Conservation (phyloP, 2,888 invertebrate species). For the Lasiommata megera region DNA sequence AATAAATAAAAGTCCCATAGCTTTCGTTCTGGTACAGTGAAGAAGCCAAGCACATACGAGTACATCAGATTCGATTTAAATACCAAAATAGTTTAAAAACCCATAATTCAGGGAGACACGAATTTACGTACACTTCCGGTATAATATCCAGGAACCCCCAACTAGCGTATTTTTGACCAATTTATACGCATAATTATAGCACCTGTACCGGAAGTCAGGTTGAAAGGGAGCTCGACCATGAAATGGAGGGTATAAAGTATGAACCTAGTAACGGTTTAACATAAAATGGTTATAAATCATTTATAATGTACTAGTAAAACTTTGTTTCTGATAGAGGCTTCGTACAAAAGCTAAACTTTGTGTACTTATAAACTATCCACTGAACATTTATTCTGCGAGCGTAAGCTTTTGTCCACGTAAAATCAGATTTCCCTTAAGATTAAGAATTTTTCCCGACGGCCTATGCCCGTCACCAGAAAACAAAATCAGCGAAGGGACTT, state of each 20-base stretch:
- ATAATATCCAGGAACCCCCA: conserved; percentile 1
- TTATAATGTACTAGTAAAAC: conserved; percentile 7
- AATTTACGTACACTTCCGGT: neutral
- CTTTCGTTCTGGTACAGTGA: no score
- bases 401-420: no score
- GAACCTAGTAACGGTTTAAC: neutral
- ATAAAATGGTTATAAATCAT: conserved; percentile 6
- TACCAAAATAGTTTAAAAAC: neutral
- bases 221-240: conserved; percentile 11
- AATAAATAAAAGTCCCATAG: no score
- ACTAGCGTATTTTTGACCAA: neutral
- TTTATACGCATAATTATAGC: conserved; percentile 11
- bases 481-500: no score
- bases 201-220: conserved; percentile 18
- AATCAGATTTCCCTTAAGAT: no score
- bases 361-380: no score
- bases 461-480: no score
- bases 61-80: neutral
- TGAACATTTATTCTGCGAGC: no score
- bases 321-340: neutral
- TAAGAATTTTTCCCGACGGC: no score
- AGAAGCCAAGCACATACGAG: neutral
- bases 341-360: neutral
- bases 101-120: neutral
- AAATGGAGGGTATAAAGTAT: conserved; percentile 12